Evolutionary conservation across 2,888 invertebrate species (phyloP).

Genomic region (Melanostoma mellinum): DNA sequence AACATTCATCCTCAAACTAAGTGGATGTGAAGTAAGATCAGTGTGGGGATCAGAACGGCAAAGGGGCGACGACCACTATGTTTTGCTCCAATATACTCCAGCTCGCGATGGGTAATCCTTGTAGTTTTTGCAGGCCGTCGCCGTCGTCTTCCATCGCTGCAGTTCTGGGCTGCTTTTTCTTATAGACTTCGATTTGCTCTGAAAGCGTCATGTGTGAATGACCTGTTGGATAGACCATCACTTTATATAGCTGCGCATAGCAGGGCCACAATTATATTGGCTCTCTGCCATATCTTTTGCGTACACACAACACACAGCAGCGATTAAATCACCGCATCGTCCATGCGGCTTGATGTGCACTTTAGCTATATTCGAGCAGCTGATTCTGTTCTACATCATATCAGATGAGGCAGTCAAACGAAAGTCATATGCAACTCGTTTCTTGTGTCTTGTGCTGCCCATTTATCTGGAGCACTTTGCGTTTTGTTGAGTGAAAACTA

Average conservation of each 20-base stretch:
- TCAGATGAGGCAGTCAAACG: slow-evolving; percentile 46
- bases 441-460: not conserved
- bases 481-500: slow-evolving; percentile 30
- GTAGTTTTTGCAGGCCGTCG: not conserved
- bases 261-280: slow-evolving; percentile 50
- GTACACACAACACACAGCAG: not conserved
- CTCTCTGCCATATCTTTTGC: slow-evolving; percentile 57
- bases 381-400: slow-evolving; percentile 47
- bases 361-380: slow-evolving; percentile 52
- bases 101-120: slow-evolving; percentile 11
- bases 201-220: slow-evolving; percentile 63
- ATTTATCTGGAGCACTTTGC: slow-evolving; percentile 46
- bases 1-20: slow-evolving; percentile 60
- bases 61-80: not conserved
- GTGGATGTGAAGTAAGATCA: slow-evolving; percentile 64
- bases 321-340: slow-evolving; percentile 50
- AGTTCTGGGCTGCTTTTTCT: slow-evolving; percentile 5
- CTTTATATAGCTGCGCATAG: not conserved
- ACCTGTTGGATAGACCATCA: slow-evolving; percentile 37
- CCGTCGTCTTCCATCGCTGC: not conserved
- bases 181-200: not conserved
- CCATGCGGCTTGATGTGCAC: slow-evolving; percentile 27
- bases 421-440: slow-evolving; percentile 62
- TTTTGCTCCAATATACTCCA: slow-evolving; percentile 22
- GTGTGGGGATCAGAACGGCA: slow-evolving; percentile 14